Evolutionary conservation across 2,888 invertebrate genomes (phyloP), one percentile per base, ranked within the genome.

Genomic region (Brachycybe producta): DNA sequence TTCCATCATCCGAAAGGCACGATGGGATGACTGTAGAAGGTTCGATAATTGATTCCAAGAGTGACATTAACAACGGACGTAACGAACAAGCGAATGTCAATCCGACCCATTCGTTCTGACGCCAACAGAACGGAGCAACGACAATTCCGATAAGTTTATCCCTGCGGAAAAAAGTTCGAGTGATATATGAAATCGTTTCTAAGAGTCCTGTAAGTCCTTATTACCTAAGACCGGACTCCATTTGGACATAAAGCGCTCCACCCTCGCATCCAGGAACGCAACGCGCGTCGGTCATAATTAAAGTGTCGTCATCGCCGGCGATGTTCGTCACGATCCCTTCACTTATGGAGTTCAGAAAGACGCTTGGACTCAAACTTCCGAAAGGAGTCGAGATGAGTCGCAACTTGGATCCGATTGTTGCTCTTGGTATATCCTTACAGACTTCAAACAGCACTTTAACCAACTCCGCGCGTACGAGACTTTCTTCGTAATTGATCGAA

Each of bases 41-140:
- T 30, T 30, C 8, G 13, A 30, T 19, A 5, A 19, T 8, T 7
- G 15, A 28, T 1, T n/a, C 30, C n/a, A 48, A 19, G 17, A 48
- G 17, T 1, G 48, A 48, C 23, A 17, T 17, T 7, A 48, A 17
- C 17, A 48, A 15, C 5, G 38, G 48, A 21, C 30, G 24, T 13
- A 48, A 26, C 13, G 30, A 32, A 30, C 30, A 24, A 13, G 15
- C 48, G 39, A 48, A 48, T 11, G 39, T 48, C 8, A 48, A 27
- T 2, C 48, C 48, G n/a, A 48, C 48, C 48, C 48, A 48, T 24
- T 48, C 48, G 21, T 48, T 48, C 21, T 48, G 48, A 24, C 48
- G 4, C 48, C 48, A 48, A 39, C 48, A 48, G 39, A 48, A 48
- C 21, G 48, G 48, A 13, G 39, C 39, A 13, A 48, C 30, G 15